phyloP scores from a whole-genome alignment of 2,797 vertebrate species.

The Sebastes baramenuke region DNA sequence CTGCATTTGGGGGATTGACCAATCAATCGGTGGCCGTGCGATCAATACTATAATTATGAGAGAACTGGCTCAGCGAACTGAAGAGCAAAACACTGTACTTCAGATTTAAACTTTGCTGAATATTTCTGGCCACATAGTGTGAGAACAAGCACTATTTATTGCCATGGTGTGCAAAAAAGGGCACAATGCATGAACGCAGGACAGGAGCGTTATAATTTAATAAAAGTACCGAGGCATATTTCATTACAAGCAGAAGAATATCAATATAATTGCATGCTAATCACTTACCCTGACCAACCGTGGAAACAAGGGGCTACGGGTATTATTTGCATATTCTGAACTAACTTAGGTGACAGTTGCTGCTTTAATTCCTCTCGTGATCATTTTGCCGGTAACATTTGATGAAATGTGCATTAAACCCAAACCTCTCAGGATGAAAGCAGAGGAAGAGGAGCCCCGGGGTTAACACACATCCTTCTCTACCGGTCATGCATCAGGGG shows the following conservation, averaged over 20 bases:
- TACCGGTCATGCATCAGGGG: conserved; percentile 45
- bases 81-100: conserved; percentile 28
- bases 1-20: conserved; percentile 68
- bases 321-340: conserved; percentile 96
- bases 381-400: conserved; percentile 95
- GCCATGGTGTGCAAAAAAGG: conserved; percentile 28
- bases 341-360: conserved; percentile 99
- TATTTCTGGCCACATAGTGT: conserved; percentile 26
- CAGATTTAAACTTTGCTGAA: conserved; percentile 40
- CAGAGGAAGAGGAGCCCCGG: conserved; percentile 49
- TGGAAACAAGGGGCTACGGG: conserved; percentile 78
- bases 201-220: conserved; percentile 42
- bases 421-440: conserved; percentile 56
- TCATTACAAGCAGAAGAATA: conserved; percentile 45
- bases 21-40: conserved; percentile 57
- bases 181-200: conserved; percentile 28
- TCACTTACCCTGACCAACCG: conserved; percentile 83
- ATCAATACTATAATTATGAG: conserved; percentile 76
- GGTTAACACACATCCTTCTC: conserved; percentile 61
- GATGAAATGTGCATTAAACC: conserved; percentile 72
- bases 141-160: conserved; percentile 45
- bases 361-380: conserved; percentile 82
- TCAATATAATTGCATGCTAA: conserved; percentile 80
- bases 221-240: conserved; percentile 37
- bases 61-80: conserved; percentile 63